Evolutionary conservation across 1,140 invertebrate genomes (phyloP), one percentile per base, ranked within the genome.

Genomic region (Drosophila guanche): DNA sequence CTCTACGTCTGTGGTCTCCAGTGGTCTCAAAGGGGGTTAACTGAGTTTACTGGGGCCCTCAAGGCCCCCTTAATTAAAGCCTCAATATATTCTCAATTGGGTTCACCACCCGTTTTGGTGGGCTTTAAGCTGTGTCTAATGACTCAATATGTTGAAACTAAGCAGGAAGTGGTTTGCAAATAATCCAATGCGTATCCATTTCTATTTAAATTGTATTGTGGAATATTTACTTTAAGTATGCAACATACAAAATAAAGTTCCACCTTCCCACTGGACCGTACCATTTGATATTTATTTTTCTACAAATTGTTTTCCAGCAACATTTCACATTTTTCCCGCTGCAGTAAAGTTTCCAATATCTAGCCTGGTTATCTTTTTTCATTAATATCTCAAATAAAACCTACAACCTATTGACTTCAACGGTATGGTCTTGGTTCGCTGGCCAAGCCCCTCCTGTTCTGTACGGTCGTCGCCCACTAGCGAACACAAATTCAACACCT

Each of bases 381-480:
- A 10, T 54, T 54, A n/a, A 20, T 23, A 4, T 29, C 45, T 7
- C 14, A 57, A 37, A 42, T 47, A 40, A 29, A 58, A 58, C 45
- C 55, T 48, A 58, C 55, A 58, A 58, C 47, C 47, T 58, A 56
- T 56, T 58, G 46, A 55, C 43, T 59, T 29, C 45, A 37, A 12
- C 33, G 33, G 33, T 4, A 12, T 20, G 27, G 25, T 3, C 8
- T 16, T 4, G 48, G 23, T 51, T 27, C 48, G 10, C 4, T 6
- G 29, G 12, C 14, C 33, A 63, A 51, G 58, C 62, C 74, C 55
- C 50, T 14, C 37, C 45, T 56, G 60, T 73, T 42, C 29, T 10
- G 45, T 10, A 33, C 33, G 50, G 27, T 8, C 16, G 16, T 20
- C 54, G 42, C 48, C 54, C 12, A 25, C 27, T 16, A 20, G 16